Conservation (phyloP, 2,113 vertebrate species). For the Corythornis madagascariensis region DNA sequence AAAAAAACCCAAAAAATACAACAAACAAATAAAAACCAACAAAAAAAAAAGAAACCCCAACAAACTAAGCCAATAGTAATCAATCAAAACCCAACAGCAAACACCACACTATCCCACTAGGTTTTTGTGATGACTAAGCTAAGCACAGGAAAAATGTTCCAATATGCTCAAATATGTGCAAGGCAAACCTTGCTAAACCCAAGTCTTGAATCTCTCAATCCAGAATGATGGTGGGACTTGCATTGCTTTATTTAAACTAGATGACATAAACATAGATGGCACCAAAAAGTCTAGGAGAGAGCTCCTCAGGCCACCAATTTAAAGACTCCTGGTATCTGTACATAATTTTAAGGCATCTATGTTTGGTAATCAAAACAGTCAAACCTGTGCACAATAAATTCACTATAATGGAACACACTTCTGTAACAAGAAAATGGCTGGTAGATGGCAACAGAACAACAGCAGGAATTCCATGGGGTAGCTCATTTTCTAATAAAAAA, state of each 20-base stretch:
- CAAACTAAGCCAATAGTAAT: no score
- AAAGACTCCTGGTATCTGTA: background rate
- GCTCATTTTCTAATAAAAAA: background rate
- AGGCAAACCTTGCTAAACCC: background rate
- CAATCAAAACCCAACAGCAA: no score
- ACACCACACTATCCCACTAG: no score
- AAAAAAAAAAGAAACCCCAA: no score
- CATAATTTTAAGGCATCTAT: background rate
- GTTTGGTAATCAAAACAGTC: background rate
- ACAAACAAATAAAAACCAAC: no score
- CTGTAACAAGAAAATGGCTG: background rate
- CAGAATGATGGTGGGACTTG: background rate
- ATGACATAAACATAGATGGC: background rate
- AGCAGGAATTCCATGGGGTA: background rate
- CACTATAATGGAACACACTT: background rate
- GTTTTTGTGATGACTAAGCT: background rate
- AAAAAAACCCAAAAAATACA: no score
- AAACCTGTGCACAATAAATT: background rate
- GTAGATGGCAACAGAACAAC: background rate
- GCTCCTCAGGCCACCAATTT: background rate
- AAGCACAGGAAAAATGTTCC: background rate
- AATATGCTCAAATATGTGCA: background rate
- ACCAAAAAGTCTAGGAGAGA: background rate
- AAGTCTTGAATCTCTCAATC: background rate
- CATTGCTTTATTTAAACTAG: background rate